A percentile compares a stretch with the other conserved stretches of the same genome.
phyloP scores from a whole-genome alignment of 2,888 invertebrate genomes.

The Phymatocera aterrima region DNA sequence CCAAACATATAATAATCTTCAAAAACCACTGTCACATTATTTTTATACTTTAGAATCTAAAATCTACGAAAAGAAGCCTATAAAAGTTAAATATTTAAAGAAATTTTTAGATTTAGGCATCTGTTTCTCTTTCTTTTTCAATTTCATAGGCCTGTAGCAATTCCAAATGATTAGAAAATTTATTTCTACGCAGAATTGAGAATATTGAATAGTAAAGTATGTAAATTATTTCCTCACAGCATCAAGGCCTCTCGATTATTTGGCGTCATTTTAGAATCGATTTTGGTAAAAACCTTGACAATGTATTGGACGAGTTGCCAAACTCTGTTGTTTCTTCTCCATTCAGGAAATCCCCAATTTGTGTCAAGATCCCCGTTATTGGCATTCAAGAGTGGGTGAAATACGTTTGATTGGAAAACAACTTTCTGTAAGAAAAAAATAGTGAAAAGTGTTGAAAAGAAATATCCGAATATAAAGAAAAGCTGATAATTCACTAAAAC shows the following conservation, averaged over 20 bases:
- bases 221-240: constrained; percentile 78
- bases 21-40: constrained; percentile 61
- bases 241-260: constrained; percentile 84
- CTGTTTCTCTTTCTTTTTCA: too few relatives aligned
- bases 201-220: background rate
- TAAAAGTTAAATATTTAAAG: background rate
- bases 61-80: constrained; percentile 44
- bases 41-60: constrained; percentile 52
- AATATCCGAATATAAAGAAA: constrained; percentile 4
- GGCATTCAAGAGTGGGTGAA: constrained; percentile 91
- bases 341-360: constrained; percentile 87
- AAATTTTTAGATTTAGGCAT: too few relatives aligned
- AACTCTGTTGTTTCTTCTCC: constrained; percentile 84
- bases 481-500: too few relatives aligned
- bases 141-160: too few relatives aligned
- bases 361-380: constrained; percentile 88
- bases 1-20: constrained; percentile 43
- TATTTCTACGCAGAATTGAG: background rate
- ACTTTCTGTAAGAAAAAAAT: constrained; percentile 82
- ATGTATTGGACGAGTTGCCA: constrained; percentile 94
- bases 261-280: constrained; percentile 83
- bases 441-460: background rate
- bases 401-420: constrained; percentile 88
- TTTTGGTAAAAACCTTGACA: constrained; percentile 88
- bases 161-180: too few relatives aligned